These are phyloP conservation scores for Neomorphus geoffroyi DNA, from an alignment of 2,797 vertebrate genomes.

Conservation along the genomic window DNA sequence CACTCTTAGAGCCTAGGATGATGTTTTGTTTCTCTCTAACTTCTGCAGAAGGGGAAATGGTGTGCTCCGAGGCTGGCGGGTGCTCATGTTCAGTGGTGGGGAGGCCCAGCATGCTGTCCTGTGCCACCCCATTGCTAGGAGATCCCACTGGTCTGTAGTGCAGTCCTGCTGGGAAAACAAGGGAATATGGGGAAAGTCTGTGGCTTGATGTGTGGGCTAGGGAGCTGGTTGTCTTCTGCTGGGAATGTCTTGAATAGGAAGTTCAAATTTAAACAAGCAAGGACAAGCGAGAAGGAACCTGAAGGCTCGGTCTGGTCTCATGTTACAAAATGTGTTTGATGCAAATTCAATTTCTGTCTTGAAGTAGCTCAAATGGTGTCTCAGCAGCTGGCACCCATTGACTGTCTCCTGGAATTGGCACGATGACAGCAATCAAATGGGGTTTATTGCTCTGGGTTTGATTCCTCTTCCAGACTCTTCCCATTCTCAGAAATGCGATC, in stretches of 20 bases:
- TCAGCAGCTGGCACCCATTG: conserved; percentile 64
- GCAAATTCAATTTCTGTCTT: conserved; percentile 54
- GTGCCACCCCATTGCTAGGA: background rate
- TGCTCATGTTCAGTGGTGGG: background rate
- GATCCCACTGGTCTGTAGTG: background rate
- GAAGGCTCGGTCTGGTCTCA: background rate
- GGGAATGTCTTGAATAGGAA: background rate
- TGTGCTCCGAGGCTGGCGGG: background rate
- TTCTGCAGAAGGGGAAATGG: background rate
- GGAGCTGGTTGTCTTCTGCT: background rate
- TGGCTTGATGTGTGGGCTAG: background rate
- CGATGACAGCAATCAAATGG: conserved; percentile 64
- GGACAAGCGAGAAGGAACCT: background rate
- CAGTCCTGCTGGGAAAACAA: background rate
- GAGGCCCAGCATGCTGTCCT: background rate
- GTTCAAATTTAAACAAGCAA: background rate
- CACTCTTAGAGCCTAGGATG: background rate
- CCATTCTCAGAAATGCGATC: conserved; percentile 61
- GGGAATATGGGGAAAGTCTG: background rate
- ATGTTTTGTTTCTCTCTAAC: background rate
- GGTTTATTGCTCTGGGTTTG: conserved; percentile 61
- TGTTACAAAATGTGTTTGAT: conserved; percentile 33
- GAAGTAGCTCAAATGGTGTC: conserved; percentile 28
- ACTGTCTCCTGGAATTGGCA: conserved; percentile 55
- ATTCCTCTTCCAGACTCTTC: conserved; percentile 55